Percentiles rank a stretch among this genome's conserved stretches.
Evolutionary conservation across 2,113 vertebrate genomes (phyloP).

Genomic region (Progne subis): DNA sequence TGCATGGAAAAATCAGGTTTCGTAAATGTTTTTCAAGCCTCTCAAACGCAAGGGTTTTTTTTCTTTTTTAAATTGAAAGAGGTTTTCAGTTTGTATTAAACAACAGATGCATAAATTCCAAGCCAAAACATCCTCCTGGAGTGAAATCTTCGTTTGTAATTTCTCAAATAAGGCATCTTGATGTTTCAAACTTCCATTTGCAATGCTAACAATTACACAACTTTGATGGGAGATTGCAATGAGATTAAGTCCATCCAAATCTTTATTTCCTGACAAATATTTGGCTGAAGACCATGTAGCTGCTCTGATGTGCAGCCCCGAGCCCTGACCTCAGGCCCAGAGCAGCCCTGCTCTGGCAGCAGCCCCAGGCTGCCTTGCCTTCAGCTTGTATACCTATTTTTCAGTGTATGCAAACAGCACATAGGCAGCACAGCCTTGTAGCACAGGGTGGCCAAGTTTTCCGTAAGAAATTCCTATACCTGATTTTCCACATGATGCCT

Average conservation of each 20-base stretch:
- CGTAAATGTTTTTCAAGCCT: neutral
- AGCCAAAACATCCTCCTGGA: neutral
- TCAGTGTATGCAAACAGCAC: accelerated
- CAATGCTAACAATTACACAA: neutral
- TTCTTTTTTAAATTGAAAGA: neutral
- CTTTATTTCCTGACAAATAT: neutral
- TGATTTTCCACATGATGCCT: neutral
- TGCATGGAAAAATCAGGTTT: neutral
- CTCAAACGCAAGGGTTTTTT: neutral
- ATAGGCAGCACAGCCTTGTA: neutral
- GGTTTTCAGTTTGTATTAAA: neutral
- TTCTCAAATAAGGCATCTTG: neutral
- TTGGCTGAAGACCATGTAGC: neutral
- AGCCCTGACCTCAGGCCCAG: neutral
- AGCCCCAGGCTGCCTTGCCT: neutral
- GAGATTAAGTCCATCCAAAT: neutral
- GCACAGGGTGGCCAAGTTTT: neutral
- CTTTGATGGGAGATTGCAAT: neutral
- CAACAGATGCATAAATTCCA: neutral
- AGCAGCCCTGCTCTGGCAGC: neutral
- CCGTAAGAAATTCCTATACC: accelerated
- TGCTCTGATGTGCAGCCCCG: neutral
- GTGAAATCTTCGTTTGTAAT: neutral
- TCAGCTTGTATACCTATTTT: neutral
- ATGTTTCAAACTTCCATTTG: neutral